A percentile compares a stretch with the other conserved stretches of the same genome.
phyloP scores from a whole-genome alignment of 2,113 vertebrate genomes.

The Athene noctua region DNA sequence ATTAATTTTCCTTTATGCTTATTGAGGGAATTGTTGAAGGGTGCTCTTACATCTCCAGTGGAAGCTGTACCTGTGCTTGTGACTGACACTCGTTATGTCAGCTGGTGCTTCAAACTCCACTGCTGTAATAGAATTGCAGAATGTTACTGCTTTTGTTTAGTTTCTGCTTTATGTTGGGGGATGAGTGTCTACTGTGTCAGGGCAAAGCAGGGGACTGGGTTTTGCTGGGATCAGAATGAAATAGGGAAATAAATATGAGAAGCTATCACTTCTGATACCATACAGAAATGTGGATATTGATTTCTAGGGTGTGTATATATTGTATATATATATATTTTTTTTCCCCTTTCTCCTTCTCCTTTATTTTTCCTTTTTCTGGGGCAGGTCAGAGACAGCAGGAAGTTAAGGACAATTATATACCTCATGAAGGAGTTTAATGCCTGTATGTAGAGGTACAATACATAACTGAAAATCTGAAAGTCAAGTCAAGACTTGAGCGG shows the following conservation, averaged over 20 bases:
- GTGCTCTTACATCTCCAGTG: not conserved
- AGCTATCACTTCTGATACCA: not conserved
- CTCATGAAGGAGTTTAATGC: not conserved
- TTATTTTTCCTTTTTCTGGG: not conserved
- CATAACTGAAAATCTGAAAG: not conserved
- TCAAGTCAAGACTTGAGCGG: conserved; percentile 1
- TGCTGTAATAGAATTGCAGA: not conserved
- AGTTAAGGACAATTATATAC: not conserved
- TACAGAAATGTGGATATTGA: not conserved
- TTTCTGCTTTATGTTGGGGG: not conserved
- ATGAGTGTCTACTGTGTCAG: not conserved
- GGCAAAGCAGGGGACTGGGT: not conserved
- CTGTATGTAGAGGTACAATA: not conserved
- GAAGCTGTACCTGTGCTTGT: not conserved
- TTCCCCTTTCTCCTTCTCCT: not conserved
- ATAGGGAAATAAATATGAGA: not conserved
- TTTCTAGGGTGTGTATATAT: not conserved
- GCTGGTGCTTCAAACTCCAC: not conserved
- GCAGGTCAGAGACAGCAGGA: not conserved
- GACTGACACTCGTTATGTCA: not conserved
- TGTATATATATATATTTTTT: not conserved
- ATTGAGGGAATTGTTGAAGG: not conserved
- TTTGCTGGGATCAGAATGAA: not conserved
- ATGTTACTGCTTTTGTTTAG: not conserved
- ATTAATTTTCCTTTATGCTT: not conserved